Percentiles rank a stretch among this genome's conserved stretches.
Conservation (phyloP, 2,888 invertebrate genomes). For the Ariolimax columbianus region DNA sequence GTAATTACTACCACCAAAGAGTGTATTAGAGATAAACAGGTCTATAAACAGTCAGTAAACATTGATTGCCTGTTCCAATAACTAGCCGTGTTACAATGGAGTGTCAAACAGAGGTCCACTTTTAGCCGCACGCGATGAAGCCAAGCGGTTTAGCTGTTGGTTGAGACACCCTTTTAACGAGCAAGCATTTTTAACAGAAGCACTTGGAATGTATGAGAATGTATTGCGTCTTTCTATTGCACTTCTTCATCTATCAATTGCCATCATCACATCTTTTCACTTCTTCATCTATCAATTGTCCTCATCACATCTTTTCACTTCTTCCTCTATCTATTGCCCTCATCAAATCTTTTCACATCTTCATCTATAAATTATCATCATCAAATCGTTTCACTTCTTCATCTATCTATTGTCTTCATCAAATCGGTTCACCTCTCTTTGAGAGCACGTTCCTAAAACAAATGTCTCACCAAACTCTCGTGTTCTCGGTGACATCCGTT, state of each 20-base stretch:
- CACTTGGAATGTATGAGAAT: too few relatives aligned
- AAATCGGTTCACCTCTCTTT: too few relatives aligned
- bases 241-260: too few relatives aligned
- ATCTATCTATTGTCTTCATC: too few relatives aligned
- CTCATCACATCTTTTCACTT: neutral
- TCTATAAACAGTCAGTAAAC: neutral
- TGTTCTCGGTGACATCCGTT: too few relatives aligned
- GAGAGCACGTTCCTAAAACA: too few relatives aligned
- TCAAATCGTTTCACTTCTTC: slow-evolving; percentile 17
- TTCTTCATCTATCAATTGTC: neutral
- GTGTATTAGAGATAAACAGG: neutral
- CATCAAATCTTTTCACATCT: too few relatives aligned
- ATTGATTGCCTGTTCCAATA: neutral
- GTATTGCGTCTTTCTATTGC: too few relatives aligned
- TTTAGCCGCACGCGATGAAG: neutral
- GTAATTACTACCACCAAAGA: neutral
- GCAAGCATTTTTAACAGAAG: too few relatives aligned
- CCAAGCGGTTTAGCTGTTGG: neutral
- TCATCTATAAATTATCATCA: too few relatives aligned
- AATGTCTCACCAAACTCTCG: too few relatives aligned
- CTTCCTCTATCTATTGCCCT: slow-evolving; percentile 28
- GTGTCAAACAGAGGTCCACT: neutral
- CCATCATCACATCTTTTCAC: neutral
- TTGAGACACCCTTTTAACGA: too few relatives aligned
- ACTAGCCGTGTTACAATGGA: neutral